Evolutionary conservation across 2,797 vertebrate genomes (phyloP).

Genomic region (Toxotes lorentzi): DNA sequence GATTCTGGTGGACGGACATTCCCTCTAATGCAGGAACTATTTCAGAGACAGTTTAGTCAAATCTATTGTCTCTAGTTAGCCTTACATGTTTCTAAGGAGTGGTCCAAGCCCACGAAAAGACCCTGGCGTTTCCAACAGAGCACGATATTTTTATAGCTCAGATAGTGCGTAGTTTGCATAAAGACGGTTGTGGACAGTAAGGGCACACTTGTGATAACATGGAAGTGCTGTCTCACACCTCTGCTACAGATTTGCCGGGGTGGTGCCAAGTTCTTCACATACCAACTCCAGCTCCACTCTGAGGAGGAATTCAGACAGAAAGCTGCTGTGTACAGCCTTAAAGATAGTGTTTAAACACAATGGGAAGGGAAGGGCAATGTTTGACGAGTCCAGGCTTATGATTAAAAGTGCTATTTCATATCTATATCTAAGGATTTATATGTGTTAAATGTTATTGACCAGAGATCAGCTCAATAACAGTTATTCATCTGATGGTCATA

Average conservation of each 20-base stretch:
- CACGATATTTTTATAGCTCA: too few relatives aligned
- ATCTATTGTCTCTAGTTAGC: background rate
- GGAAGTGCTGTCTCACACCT: background rate
- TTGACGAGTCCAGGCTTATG: background rate
- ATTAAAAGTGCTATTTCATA: too few relatives aligned
- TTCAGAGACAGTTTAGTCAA: background rate
- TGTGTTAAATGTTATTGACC: background rate
- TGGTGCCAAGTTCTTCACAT: constrained; percentile 60
- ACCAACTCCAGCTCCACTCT: constrained; percentile 27
- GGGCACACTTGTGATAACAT: background rate
- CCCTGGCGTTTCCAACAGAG: background rate
- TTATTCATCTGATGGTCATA: background rate
- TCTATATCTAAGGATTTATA: too few relatives aligned
- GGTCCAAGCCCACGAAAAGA: background rate
- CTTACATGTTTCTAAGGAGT: background rate
- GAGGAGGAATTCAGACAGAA: background rate
- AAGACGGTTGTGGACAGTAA: background rate
- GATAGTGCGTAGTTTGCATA: background rate
- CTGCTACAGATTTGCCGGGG: constrained; percentile 41
- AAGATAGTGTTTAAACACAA: background rate
- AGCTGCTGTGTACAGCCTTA: background rate
- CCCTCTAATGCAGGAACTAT: background rate
- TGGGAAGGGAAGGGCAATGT: background rate
- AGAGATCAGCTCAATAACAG: too few relatives aligned
- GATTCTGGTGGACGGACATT: background rate